Evolutionary conservation across 2,113 vertebrate genomes (phyloP).

Genomic region (crab-eating macaque (Macaca fascicularis)): DNA sequence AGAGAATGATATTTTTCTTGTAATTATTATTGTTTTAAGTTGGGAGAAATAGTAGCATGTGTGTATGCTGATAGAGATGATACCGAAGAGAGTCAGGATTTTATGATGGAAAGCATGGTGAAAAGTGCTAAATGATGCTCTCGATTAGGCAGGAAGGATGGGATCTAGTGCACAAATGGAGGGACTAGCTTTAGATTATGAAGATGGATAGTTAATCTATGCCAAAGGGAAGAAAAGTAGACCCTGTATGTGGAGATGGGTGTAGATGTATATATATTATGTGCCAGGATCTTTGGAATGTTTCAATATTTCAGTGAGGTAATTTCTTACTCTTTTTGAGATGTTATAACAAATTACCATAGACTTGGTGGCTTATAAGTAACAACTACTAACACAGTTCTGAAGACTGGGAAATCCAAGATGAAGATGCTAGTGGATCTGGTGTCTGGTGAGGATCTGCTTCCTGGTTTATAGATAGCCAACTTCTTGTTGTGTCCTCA

Average conservation of each 20-base stretch:
- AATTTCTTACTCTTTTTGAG: not conserved
- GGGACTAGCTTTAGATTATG: not conserved
- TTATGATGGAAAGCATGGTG: not conserved
- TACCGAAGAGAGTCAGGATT: not conserved
- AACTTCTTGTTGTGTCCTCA: not conserved
- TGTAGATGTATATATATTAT: not conserved
- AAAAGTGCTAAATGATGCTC: not conserved
- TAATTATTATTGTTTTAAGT: not conserved
- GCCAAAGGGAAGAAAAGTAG: not conserved
- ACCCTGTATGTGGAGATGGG: not conserved
- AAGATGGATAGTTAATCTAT: not conserved
- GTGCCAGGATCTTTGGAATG: not conserved
- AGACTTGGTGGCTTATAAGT: not conserved
- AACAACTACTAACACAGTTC: not conserved
- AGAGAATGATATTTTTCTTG: not conserved
- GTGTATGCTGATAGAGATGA: not conserved
- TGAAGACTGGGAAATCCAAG: not conserved
- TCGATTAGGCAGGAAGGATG: not conserved
- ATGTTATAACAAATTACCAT: not conserved
- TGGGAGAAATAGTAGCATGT: not conserved
- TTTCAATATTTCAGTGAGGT: not conserved
- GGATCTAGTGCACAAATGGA: not conserved
- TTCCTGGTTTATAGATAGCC: not conserved
- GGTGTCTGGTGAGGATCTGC: not conserved
- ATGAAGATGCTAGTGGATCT: not conserved